Evolutionary conservation across 1,140 invertebrate genomes (phyloP).

Genomic region (Octopus sinensis): DNA sequence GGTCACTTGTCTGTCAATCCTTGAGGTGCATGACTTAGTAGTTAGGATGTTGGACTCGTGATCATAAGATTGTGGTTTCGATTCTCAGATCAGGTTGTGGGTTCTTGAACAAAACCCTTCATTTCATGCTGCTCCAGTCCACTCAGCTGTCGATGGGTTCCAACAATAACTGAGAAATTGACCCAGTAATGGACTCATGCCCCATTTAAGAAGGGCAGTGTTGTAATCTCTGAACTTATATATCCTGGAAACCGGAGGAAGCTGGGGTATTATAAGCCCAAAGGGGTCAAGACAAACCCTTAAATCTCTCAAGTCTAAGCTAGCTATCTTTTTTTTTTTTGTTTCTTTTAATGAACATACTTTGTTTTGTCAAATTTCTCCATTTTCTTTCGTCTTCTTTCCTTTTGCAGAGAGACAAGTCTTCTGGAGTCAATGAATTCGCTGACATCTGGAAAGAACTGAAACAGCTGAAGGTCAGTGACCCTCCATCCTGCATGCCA

Average conservation of each 20-base stretch:
- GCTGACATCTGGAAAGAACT: slow-evolving; percentile 45
- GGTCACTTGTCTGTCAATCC: too few species aligned
- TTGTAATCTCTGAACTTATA: neutral
- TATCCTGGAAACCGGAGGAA: neutral
- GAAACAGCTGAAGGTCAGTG: slow-evolving; percentile 18
- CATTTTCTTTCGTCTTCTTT: neutral
- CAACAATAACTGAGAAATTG: too few species aligned
- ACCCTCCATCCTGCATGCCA: slow-evolving; percentile 12
- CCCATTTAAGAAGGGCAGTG: too few species aligned
- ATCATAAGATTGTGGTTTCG: too few species aligned
- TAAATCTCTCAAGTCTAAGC: neutral
- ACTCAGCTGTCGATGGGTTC: too few species aligned
- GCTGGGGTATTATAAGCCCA: neutral
- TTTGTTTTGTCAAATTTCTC: neutral
- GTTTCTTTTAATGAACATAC: neutral
- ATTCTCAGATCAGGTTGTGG: too few species aligned
- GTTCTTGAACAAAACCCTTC: too few species aligned
- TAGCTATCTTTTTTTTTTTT: neutral
- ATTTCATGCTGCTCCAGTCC: too few species aligned
- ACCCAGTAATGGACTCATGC: too few species aligned
- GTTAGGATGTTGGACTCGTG: too few species aligned
- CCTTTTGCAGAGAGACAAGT: neutral
- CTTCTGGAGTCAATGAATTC: slow-evolving; percentile 29
- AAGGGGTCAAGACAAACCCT: neutral
- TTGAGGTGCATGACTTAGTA: too few species aligned